Evolutionary conservation across 2,797 vertebrate species (phyloP).

Genomic region (Anguilla megastoma): DNA sequence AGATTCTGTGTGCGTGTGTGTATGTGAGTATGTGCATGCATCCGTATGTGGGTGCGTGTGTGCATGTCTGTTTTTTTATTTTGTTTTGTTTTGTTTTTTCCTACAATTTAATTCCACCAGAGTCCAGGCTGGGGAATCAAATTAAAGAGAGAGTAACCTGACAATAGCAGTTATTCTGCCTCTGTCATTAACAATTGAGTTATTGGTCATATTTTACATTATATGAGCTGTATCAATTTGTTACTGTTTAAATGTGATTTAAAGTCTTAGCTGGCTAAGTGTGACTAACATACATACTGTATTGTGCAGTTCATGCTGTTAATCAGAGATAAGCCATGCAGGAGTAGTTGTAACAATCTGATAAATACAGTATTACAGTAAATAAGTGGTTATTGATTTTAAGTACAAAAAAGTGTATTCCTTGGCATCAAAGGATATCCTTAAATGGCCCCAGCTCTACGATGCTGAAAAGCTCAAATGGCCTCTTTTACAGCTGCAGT

Average conservation of each 20-base stretch:
- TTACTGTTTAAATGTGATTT: not conserved
- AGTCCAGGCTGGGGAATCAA: not conserved
- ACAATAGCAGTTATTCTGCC: not conserved
- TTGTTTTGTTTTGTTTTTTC: no score
- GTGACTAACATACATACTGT: not conserved
- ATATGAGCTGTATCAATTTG: not conserved
- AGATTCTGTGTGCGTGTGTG: no score
- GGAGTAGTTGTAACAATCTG: not conserved
- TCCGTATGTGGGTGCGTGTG: no score
- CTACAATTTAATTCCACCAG: not conserved
- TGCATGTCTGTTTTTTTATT: no score
- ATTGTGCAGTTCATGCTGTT: not conserved
- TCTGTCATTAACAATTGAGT: not conserved
- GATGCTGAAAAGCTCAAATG: constrained; percentile 10
- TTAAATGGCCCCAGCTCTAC: not conserved
- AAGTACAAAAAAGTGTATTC: not conserved
- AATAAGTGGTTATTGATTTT: not conserved
- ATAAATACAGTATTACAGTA: not conserved
- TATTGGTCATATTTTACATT: not conserved
- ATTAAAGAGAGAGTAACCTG: not conserved
- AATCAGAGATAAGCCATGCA: not conserved
- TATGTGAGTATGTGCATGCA: no score
- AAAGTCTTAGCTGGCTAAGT: not conserved
- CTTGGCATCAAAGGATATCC: constrained; percentile 5
- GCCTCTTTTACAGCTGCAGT: not conserved